Evolutionary conservation across 2,113 vertebrate genomes (phyloP).

Genomic region (Indicator indicator): DNA sequence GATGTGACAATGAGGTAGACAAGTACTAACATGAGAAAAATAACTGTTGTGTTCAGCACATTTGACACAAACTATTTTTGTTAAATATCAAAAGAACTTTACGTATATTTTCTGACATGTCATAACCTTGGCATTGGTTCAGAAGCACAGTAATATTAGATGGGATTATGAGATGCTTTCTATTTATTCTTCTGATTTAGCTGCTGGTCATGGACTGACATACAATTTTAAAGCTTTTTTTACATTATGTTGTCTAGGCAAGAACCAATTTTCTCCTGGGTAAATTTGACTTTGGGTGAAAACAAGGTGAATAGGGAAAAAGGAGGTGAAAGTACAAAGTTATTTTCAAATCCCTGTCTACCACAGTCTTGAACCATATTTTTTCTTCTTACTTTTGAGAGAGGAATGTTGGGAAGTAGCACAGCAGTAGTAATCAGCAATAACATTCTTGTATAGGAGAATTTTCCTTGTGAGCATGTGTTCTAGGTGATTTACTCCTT

Average conservation of each 20-base stretch:
- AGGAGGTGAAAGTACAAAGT: background rate
- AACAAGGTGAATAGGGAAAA: background rate
- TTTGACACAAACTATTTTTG: background rate
- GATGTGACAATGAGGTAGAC: background rate
- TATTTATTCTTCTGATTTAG: background rate
- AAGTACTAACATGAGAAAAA: background rate
- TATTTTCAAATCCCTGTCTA: background rate
- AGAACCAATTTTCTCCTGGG: background rate
- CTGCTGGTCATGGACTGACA: background rate
- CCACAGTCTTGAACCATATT: background rate
- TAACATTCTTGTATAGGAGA: background rate
- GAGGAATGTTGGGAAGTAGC: background rate
- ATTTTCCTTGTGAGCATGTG: background rate
- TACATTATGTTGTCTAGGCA: background rate
- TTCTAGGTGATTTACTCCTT: slow-evolving; percentile 2
- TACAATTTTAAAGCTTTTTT: background rate
- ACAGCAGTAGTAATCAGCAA: background rate
- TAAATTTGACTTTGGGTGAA: background rate
- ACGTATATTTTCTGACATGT: background rate
- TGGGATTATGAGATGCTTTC: background rate
- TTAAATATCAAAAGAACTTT: background rate
- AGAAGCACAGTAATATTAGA: background rate
- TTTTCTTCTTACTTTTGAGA: background rate
- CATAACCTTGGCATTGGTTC: background rate
- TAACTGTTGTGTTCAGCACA: background rate